A percentile compares a stretch with the other conserved stretches of the same genome.
These are phyloP conservation scores for Pomatostomus ruficeps DNA, from an alignment of 2,113 vertebrate genomes.

Conservation along the genomic window DNA sequence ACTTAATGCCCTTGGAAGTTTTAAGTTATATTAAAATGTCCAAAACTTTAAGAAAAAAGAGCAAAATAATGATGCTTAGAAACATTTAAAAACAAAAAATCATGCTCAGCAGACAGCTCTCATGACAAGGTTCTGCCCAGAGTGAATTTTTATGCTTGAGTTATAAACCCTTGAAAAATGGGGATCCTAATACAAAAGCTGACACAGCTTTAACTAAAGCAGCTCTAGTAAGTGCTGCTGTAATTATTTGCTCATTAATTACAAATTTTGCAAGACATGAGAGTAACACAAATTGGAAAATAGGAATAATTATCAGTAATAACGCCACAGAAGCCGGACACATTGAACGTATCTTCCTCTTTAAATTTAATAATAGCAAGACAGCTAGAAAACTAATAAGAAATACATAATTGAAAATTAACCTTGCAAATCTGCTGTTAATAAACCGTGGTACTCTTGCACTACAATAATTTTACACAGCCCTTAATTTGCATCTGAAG, in stretches of 20 bases:
- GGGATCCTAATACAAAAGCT: slow-evolving; percentile 54
- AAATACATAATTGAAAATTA: slow-evolving; percentile 75
- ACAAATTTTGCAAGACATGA: slow-evolving; percentile 67
- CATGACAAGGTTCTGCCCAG: background rate
- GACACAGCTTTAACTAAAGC: slow-evolving; percentile 63
- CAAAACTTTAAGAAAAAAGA: background rate
- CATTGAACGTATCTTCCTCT: slow-evolving; percentile 64
- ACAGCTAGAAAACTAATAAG: slow-evolving; percentile 67
- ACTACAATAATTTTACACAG: slow-evolving; percentile 55
- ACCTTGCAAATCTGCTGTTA: slow-evolving; percentile 70
- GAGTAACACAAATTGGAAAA: slow-evolving; percentile 74
- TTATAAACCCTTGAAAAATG: slow-evolving; percentile 64
- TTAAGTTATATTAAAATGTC: background rate
- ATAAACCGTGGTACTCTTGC: slow-evolving; percentile 57
- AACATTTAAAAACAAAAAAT: background rate
- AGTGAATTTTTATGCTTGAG: slow-evolving; percentile 62
- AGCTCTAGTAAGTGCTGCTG: slow-evolving; percentile 58
- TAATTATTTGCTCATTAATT: slow-evolving; percentile 75
- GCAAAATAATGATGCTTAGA: background rate
- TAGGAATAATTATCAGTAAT: slow-evolving; percentile 71
- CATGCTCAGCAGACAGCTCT: slow-evolving; percentile 1
- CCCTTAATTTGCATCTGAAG: slow-evolving; percentile 53
- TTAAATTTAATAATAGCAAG: slow-evolving; percentile 72
- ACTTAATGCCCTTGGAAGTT: background rate
- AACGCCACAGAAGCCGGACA: slow-evolving; percentile 58